Conservation (phyloP, 2,113 vertebrate genomes). For the Apodemus sylvaticus region DNA sequence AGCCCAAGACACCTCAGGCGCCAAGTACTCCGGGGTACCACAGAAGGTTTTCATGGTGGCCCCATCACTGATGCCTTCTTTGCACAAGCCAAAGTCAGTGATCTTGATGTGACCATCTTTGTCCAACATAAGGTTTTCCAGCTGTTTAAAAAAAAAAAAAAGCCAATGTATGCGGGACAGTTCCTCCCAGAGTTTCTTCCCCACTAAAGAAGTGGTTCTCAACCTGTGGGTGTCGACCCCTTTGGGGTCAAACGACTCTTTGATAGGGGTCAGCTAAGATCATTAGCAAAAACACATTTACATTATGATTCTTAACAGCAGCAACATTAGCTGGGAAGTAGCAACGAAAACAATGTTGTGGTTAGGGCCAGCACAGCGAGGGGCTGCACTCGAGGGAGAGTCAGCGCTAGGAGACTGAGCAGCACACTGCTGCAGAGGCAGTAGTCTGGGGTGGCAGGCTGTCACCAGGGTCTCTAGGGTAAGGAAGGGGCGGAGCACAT, state of each 20-base stretch:
- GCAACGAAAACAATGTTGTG: background rate
- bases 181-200: background rate
- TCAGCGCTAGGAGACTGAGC: background rate
- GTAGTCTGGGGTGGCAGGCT: background rate
- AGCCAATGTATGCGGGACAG: accelerated
- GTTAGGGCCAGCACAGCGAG: background rate
- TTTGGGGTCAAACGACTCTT: background rate
- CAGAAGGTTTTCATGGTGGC: conserved; percentile 98
- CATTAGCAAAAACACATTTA: background rate
- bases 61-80: conserved; percentile 94
- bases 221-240: background rate
- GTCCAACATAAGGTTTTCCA: conserved; percentile 98
- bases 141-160: conserved; percentile 78
- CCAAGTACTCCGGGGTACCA: conserved; percentile 95
- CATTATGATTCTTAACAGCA: background rate
- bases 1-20: conserved; percentile 90
- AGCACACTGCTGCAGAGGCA: background rate
- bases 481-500: background rate
- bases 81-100: conserved; percentile 96
- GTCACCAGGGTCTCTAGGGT: background rate
- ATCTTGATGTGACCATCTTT: conserved; percentile 98
- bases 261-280: background rate
- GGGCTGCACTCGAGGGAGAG: background rate
- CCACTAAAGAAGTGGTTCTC: background rate
- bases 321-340: background rate